These are phyloP conservation scores for Batillaria attramentaria DNA, from an alignment of 1,140 invertebrate genomes.

Conservation along the genomic window DNA sequence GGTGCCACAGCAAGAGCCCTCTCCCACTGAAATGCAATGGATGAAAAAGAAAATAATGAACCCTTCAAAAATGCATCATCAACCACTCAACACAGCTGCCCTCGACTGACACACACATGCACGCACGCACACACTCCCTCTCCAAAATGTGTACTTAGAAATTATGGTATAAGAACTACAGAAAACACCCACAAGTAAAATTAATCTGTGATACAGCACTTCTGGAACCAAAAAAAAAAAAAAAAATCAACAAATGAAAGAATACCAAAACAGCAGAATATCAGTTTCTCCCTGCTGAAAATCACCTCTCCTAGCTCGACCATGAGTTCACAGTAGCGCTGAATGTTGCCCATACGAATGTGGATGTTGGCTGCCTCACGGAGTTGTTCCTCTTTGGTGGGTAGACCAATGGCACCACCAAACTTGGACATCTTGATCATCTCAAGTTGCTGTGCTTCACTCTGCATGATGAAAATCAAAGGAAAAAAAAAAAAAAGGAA, in stretches of 20 bases:
- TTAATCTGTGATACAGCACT: no score
- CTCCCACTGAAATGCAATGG: slow-evolving; percentile 73
- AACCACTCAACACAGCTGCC: no score
- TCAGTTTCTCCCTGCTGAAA: no score
- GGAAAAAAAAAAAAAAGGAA: not conserved
- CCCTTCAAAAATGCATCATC: no score
- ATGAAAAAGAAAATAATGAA: no score
- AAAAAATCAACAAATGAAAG: not conserved
- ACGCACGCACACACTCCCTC: not conserved
- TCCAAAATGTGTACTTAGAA: no score
- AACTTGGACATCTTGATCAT: slow-evolving; percentile 67
- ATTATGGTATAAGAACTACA: no score
- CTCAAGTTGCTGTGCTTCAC: slow-evolving; percentile 71
- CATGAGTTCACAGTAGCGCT: slow-evolving; percentile 73
- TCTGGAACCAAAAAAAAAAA: not conserved
- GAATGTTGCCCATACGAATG: slow-evolving; percentile 71
- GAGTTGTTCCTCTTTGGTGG: slow-evolving; percentile 63
- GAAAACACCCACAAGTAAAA: no score
- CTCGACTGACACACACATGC: slow-evolving; percentile 1
- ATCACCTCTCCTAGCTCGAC: slow-evolving; percentile 70
- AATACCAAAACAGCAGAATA: no score
- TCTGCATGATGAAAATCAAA: slow-evolving; percentile 62
- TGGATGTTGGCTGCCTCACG: slow-evolving; percentile 67
- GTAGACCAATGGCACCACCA: slow-evolving; percentile 64
- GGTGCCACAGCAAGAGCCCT: slow-evolving; percentile 73